Evolutionary conservation across 2,888 invertebrate species (phyloP).

Genomic region (Hirudinaria manillensis): DNA sequence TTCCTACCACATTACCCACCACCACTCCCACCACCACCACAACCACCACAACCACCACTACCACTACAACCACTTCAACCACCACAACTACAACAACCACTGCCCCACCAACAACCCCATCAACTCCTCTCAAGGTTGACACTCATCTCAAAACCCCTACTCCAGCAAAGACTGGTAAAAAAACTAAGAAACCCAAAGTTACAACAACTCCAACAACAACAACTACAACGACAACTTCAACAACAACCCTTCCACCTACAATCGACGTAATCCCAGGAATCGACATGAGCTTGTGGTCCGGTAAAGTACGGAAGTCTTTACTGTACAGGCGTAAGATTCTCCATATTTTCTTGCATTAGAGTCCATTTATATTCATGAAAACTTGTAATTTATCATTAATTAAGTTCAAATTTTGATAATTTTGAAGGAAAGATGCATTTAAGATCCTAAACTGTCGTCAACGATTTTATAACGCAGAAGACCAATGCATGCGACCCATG

Average conservation of each 20-base stretch:
- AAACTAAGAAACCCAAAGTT: not conserved
- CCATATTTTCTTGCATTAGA: too few relatives aligned
- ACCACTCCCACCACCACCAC: not conserved
- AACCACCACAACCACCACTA: not conserved
- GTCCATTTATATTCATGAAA: too few relatives aligned
- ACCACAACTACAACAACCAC: conserved; percentile 15
- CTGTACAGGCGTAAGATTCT: too few relatives aligned
- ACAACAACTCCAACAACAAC: not conserved
- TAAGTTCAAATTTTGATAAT: too few relatives aligned
- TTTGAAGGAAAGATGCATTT: too few relatives aligned
- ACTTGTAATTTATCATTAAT: too few relatives aligned
- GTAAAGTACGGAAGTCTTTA: too few relatives aligned
- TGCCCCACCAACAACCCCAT: not conserved
- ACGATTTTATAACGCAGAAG: not conserved
- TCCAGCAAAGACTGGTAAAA: not conserved
- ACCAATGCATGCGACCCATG: conserved; percentile 1
- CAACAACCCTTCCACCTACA: not conserved
- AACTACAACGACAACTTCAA: not conserved
- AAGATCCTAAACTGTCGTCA: too few relatives aligned
- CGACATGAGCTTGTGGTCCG: not conserved
- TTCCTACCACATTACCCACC: not conserved
- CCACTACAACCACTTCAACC: not conserved
- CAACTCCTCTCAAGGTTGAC: not conserved
- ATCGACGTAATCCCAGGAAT: not conserved
- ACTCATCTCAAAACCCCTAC: not conserved